Percentiles rank a stretch among this genome's conserved stretches.
phyloP scores from a whole-genome alignment of 1,140 invertebrate genomes.

The Diachasmimorpha longicaudata region DNA sequence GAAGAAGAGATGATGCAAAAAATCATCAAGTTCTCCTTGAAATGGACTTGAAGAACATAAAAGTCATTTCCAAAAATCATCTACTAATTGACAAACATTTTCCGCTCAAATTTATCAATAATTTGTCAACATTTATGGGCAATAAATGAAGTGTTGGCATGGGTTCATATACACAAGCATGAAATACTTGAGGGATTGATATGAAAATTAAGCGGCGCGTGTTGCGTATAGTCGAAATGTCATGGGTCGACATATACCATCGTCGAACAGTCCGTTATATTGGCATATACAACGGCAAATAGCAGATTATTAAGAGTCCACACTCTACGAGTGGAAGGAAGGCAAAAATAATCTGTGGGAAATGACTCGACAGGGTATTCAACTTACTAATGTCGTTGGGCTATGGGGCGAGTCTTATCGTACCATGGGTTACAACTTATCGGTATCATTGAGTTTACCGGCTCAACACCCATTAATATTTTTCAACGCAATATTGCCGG shows the following conservation, averaged over 20 bases:
- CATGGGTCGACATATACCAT: constrained; percentile 1
- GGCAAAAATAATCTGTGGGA: not conserved
- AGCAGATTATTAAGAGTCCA: not conserved
- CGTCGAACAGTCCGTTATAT: not conserved
- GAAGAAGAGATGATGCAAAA: too few relatives aligned
- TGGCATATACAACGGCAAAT: not conserved
- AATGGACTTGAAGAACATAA: too few relatives aligned
- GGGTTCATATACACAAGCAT: not conserved
- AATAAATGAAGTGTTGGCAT: not conserved
- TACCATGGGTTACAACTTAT: not conserved
- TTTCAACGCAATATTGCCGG: not conserved
- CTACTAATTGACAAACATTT: too few relatives aligned
- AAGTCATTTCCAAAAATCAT: not conserved
- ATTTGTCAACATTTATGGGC: not conserved
- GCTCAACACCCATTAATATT: constrained; percentile 6
- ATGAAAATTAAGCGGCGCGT: not conserved
- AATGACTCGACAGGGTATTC: not conserved
- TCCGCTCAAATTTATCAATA: too few relatives aligned
- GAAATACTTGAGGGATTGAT: not conserved
- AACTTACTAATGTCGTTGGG: constrained; percentile 10
- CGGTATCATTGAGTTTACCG: not conserved
- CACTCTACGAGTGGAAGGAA: not conserved
- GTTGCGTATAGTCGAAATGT: constrained; percentile 14
- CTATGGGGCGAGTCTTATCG: not conserved
- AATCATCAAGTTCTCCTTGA: too few relatives aligned